Base-by-base conservation (phyloP, 30 jellyfish, hydroid and myxozoan genomes). In the Euphysa ruthae region DNA sequence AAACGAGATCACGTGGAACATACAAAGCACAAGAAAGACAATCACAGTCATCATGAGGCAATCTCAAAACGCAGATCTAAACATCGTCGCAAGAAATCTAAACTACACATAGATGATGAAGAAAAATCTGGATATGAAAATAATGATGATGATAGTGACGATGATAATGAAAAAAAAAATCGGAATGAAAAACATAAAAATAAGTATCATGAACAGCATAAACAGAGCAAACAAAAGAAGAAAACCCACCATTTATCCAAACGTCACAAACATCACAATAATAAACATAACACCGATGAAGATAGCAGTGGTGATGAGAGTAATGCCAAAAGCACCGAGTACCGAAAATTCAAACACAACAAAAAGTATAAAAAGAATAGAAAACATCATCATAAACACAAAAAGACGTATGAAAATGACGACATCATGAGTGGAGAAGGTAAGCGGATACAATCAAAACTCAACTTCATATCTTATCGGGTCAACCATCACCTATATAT, bases 351-450 rank as follows among this genome's bases (percentile, higher is more conserved):
- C n/a, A n/a, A n/a, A n/a, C n/a, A n/a, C n/a, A n/a, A n/a, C n/a
- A n/a, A n/a, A n/a, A n/a, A 25, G n/a, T 6, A 15, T 12, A 35
- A 16, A 7, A 28, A 4, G 23, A 56, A 15, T 4, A 14, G n/a
- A 35, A 31, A 19, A 29, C 30, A 35, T 28, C 20, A 18, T 33
- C 85, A 75, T 30, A 63, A 71, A 26, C 80, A 66, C 20, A 49
- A 55, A 30, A 74, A 63, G 23, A 69, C 54, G 52, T 66, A 52
- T 14, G 88, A 73, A 3, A 38, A 78, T 0, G 70, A 62, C 71
- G 81, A 66, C 6, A 73, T 77, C 30, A 21, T 21, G 1, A 56
- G 61, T 51, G 85, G 61, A 4, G 84, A 61, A 20, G 16, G 93
- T 71, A 63, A 27, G 71, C 0, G 81, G n/a, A n/a, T n/a, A n/a